Base-by-base conservation (phyloP, 2,888 invertebrate species). In the Hypomecis punctinalis region DNA sequence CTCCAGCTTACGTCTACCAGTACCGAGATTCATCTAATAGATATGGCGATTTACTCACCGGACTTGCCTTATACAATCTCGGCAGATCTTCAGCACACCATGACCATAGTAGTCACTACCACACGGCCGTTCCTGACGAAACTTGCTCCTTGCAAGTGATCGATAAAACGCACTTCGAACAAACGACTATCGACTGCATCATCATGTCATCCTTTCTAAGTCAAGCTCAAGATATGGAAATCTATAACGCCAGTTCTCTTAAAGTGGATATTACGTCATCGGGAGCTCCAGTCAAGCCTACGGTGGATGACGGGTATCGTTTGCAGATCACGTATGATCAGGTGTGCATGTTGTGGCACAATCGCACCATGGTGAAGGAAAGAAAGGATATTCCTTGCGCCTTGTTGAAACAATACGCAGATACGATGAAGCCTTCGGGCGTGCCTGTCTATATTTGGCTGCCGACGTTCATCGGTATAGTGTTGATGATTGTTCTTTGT, bases 371-470 rank as follows among this genome's bases (percentile, higher is more conserved):
- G 70, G 68, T 79, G 48, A 73, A 81, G 66, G 85, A 88, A 56
- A 84, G 78, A 43, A 84, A 83, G 47, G 72, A 75, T 5, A 79
- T 92, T 37, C 86, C 91, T 1, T 92, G 92, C 65, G 80, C 83
- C 5, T 74, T 92, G 69, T 75, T 92, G 68, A 83, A 86, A 71
- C 78, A 86, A 64, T 92, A 92, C 48, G 84, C 91, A 8, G 82
- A 84, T 6, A 90, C 90, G 1, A 84, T 92, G 81, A 84, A 82
- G 56, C 84, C 85, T 9, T 74, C 83, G 0, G 87, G 89, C 0
- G 75, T 90, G 4, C 91, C 91, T 0, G 85, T 89, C 10, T 90
- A 91, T 65, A 81, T 91, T 59, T 91, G 90, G 91, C 70, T 92
- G 63, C 90, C 92, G 8, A 72, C 84, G 8, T 71, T 89, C 40